Base-by-base conservation (phyloP, 2,797 vertebrate species). In the Rhinogobio ventralis region DNA sequence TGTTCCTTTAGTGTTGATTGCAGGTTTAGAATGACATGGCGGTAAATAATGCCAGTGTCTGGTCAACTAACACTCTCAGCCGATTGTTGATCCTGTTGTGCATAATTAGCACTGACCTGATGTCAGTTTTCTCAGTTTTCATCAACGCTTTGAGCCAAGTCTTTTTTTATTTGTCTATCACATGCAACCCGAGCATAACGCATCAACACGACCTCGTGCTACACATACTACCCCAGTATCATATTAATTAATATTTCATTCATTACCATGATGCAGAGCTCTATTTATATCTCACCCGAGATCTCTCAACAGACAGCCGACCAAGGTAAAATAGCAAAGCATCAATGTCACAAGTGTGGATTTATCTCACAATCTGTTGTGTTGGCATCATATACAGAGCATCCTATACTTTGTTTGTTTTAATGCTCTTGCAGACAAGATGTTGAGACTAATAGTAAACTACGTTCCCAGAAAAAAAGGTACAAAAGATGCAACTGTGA, bases 311-410 rank as follows among this genome's bases (percentile, higher is more conserved):
- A 25, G 4, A 13, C 57, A 13, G n/a, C n/a, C 1, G 67, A 4
- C 28, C 78, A 45, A 7, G 55, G 77, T 81, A 79, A 76, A 79
- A 73, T 79, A 80, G 76, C 46, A 15, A 77, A 67, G 53, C 83
- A 86, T 89, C 84, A 69, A 2, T 81, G 84, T 84, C 83, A 79
- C 67, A 82, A 78, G 71, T 1, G 4, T 69, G 78, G 42, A 68
- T 87, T 86, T 80, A 87, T 79, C 30, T 71, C 83, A 77, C 85
- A 84, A 86, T 83, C 77, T 75, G 85, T 81, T 83, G 85, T 77
- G 73, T 5, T 39, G 36, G 73, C 73, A 55, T 55, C 73, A 5
- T 30, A 36, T 7, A 13, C 72, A 55, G 49, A 75, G 46, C 49
- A 20, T 13, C 51, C 2, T 17, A 57, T 60, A 42, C 33, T 42